These are phyloP conservation scores for Emesis furor DNA, from an alignment of 2,888 invertebrate genomes.

Conservation along the genomic window DNA sequence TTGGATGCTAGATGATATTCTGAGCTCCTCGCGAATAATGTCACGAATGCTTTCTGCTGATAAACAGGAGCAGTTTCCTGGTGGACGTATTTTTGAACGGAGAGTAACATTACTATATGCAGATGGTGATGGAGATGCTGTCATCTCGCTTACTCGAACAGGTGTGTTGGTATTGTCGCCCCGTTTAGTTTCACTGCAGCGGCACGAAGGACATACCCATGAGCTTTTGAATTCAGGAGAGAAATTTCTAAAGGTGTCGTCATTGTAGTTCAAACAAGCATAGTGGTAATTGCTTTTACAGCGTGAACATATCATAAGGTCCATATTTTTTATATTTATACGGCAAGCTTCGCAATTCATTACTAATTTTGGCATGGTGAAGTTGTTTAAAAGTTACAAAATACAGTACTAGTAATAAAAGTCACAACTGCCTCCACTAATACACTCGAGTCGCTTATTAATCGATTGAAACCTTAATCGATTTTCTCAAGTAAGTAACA, in stretches of 20 bases:
- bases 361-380: too few relatives aligned
- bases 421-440: too few relatives aligned
- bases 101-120: background rate
- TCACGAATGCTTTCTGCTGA: background rate
- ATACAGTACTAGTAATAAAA: too few relatives aligned
- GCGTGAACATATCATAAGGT: background rate
- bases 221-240: background rate
- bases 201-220: background rate
- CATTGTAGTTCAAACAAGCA: background rate
- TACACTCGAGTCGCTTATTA: too few relatives aligned
- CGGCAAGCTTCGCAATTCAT: background rate
- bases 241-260: background rate
- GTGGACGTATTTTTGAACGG: background rate
- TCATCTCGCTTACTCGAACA: background rate
- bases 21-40: background rate
- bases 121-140: background rate
- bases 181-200: background rate
- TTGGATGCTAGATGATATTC: background rate
- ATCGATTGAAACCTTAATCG: too few relatives aligned
- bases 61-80: background rate
- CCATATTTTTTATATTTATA: background rate
- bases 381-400: too few relatives aligned
- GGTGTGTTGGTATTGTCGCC: background rate
- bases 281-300: background rate
- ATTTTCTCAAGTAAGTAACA: too few relatives aligned